Evolutionary conservation across 2,113 vertebrate species (phyloP).

Genomic region (Cebus imitator): DNA sequence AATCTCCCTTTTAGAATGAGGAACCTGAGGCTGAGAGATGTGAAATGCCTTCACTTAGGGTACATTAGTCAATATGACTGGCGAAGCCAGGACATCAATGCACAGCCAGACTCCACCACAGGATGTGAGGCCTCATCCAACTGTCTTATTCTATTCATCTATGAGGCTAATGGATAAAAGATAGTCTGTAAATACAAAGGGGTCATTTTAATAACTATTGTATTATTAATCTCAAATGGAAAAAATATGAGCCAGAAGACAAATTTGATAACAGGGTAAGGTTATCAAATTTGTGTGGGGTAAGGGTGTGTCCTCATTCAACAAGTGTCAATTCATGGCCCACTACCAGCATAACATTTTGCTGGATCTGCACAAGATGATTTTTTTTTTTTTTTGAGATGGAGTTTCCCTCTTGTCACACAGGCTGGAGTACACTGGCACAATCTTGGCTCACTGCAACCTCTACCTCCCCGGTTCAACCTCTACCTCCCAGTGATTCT

Average conservation of each 20-base stretch:
- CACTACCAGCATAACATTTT: background rate
- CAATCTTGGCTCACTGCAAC: too few relatives aligned
- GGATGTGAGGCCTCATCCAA: background rate
- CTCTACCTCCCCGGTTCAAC: too few relatives aligned
- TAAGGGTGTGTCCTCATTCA: background rate
- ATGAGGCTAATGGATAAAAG: background rate
- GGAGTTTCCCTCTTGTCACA: too few relatives aligned
- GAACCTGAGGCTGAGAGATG: background rate
- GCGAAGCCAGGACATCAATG: background rate
- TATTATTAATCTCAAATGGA: background rate
- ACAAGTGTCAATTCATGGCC: background rate
- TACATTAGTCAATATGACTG: background rate
- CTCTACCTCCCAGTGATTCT: too few relatives aligned
- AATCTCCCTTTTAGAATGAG: background rate
- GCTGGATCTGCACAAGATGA: background rate
- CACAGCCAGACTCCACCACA: background rate
- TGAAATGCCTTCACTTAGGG: background rate
- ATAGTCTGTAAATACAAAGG: background rate
- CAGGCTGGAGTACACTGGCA: too few relatives aligned
- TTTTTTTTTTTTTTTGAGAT: background rate
- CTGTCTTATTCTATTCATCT: background rate
- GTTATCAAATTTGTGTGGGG: background rate
- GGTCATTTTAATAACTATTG: slow-evolving; percentile 1
- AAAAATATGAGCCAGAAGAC: background rate
- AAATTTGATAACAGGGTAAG: background rate